Percentiles rank a stretch among this genome's conserved stretches.
phyloP scores from a whole-genome alignment of 2,888 invertebrate genomes.

The Falcaria lacertinaria region DNA sequence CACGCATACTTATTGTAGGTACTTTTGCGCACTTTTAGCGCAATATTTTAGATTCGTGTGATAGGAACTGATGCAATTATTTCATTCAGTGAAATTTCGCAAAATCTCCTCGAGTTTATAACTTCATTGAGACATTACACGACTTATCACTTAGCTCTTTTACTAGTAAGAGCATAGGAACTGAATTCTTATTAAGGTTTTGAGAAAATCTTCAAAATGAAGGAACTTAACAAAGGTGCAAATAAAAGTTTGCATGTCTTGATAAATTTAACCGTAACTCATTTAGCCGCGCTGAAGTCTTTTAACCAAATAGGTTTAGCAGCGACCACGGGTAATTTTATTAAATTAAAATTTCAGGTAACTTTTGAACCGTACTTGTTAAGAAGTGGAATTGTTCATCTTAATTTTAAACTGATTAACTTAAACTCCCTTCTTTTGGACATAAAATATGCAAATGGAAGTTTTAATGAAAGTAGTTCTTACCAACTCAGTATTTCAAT shows the following conservation, averaged over 20 bases:
- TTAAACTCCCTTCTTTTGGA: background rate
- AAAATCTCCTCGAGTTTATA: too few species aligned
- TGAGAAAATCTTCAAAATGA: too few species aligned
- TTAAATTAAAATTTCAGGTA: slow-evolving; percentile 62
- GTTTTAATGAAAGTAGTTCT: background rate
- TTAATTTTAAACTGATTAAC: slow-evolving; percentile 13
- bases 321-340: slow-evolving; percentile 61
- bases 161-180: too few species aligned
- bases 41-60: slow-evolving; percentile 25
- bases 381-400: slow-evolving; percentile 48
- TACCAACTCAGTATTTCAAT: background rate
- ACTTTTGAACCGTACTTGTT: slow-evolving; percentile 64
- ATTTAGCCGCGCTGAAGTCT: slow-evolving; percentile 60
- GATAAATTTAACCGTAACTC: slow-evolving; percentile 52
- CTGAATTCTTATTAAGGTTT: too few species aligned
- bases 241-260: slow-evolving; percentile 53
- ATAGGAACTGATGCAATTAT: background rate
- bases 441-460: background rate
- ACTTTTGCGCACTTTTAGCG: slow-evolving; percentile 18
- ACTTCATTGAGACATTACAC: too few species aligned
- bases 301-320: slow-evolving; percentile 65
- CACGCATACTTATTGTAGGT: slow-evolving; percentile 32
- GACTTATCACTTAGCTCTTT: too few species aligned
- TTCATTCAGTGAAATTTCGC: slow-evolving; percentile 8
- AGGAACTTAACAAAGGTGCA: slow-evolving; percentile 42